Evolutionary conservation across 2,113 vertebrate species (phyloP), one percentile per base, ranked within the genome.

Genomic region (Catharus minimus): DNA sequence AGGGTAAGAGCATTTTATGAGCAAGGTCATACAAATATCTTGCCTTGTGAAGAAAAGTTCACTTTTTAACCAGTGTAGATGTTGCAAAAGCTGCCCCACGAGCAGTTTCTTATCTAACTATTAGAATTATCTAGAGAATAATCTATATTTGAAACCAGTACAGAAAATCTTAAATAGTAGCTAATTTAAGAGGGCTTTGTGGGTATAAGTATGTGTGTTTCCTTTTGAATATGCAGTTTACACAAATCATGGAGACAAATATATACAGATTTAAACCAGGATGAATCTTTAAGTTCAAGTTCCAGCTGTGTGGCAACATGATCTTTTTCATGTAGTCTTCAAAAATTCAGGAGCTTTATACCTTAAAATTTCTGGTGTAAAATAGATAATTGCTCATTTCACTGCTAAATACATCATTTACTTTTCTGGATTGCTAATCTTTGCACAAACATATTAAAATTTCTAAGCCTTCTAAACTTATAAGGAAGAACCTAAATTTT

Each of bases 351-450:
- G 5, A 49, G 2, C 2, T 79, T 62, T 62, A 12, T 1, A 26
- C 3, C 4, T 19, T 28, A 64, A 90, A 68, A 84, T 49, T 2
- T 15, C 11, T 27, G 0, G 1, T 49, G 5, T 28, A 52, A 81
- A 68, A 46, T 22, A 47, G 0, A 2, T 5, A 0, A 38, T 49
- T 43, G 36, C 8, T 77, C 2, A 7, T n/a, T 3, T 65, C 69
- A n/a, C 9, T 56, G 11, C 5, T 80, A 57, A 90, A 65, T 49
- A 41, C 5, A 27, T 38, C 7, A 36, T 32, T 43, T 5, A 38
- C 4, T 71, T 66, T 39, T 15, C 18, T 49, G 7, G 4, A 7
- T 49, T 49, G 21, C 10, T 7, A 43, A 9, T 30, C 5, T 78
- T 46, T n/a, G 6, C 28, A 26, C 23, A 75, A 79, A 47, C 18